Evolutionary conservation across 2,888 invertebrate species (phyloP), one percentile per base, ranked within the genome.

Genomic region (Acrobasis suavella): DNA sequence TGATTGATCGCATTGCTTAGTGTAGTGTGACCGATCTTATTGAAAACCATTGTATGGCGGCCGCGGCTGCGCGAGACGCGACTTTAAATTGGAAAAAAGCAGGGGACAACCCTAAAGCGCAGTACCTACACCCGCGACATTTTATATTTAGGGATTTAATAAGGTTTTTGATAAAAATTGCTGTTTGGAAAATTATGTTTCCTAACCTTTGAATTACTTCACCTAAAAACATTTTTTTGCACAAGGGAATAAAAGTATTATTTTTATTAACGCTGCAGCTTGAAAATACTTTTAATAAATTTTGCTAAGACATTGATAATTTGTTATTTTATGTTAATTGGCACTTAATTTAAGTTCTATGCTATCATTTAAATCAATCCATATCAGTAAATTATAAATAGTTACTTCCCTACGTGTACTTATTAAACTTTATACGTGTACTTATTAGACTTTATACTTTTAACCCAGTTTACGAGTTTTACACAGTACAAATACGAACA

Each of bases 1-100:
- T 92, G 92, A 92, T 92, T 91, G 92, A 92, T 92, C 89, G 90
- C 89, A 84, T 87, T 91, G 92, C 89, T 90, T 90, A 91, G 90
- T 92, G 92, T 91, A 90, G 85, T 91, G 92, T 92, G 87, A 91
- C 92, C 90, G 87, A 92, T 91, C 91, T 91, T 89, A 92, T 91
- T 91, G 92, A 91, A 91, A 91, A 89, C 86, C 81, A 89, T 92
- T 91, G 90, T 89, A 80, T 72, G 79, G 77, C 73, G 80, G 83
- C 83, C 81, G 83, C 78, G 69, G 82, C 87, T 89, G 89, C 82
- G 82, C 83, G 80, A 82, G 89, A 89, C 89, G 87, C 84, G 80
- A 84, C 85, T 91, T 92, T 89, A 92, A 92, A 92, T 89, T 92
- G 90, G 90, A 90, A 90, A 91, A 87, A 85, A 85, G 85, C 78